Evolutionary conservation across 2,888 invertebrate genomes (phyloP).

Genomic region (Phytoseiulus persimilis): DNA sequence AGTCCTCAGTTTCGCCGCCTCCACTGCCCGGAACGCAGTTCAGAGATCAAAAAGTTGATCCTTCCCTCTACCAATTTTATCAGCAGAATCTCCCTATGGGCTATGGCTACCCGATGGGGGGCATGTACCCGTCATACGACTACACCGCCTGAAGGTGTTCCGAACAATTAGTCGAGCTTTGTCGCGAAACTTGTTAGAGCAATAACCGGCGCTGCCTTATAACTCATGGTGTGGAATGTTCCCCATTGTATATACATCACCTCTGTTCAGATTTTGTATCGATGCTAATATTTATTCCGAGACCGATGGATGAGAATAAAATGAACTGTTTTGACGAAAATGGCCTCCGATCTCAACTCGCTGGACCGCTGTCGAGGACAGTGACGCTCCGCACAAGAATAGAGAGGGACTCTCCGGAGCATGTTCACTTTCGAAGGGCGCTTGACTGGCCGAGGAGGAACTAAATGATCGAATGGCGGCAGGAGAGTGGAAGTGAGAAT

Average conservation of each 20-base stretch:
- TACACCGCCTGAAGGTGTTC: neutral
- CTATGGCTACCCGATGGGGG: conserved; percentile 12
- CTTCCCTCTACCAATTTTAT: conserved; percentile 21
- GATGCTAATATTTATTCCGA: neutral
- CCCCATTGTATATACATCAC: neutral
- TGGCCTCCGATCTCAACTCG: too few relatives aligned
- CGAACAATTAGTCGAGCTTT: neutral
- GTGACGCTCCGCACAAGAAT: too few relatives aligned
- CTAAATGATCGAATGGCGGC: too few relatives aligned
- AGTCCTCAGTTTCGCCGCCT: conserved; percentile 9
- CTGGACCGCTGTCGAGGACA: too few relatives aligned
- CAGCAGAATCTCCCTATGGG: conserved; percentile 23
- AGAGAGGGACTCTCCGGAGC: too few relatives aligned
- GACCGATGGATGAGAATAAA: neutral
- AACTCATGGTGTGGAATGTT: neutral
- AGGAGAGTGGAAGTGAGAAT: too few relatives aligned
- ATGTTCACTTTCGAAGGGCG: too few relatives aligned
- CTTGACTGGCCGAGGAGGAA: too few relatives aligned
- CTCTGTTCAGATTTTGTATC: neutral
- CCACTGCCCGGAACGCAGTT: neutral
- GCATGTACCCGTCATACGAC: conserved; percentile 33
- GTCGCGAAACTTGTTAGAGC: neutral
- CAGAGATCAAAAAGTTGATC: conserved; percentile 29
- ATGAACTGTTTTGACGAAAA: neutral
- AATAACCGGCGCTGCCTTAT: conserved; percentile 28